Conservation (phyloP, 1,140 invertebrate genomes). For the Thalassaphorura encarpata region DNA sequence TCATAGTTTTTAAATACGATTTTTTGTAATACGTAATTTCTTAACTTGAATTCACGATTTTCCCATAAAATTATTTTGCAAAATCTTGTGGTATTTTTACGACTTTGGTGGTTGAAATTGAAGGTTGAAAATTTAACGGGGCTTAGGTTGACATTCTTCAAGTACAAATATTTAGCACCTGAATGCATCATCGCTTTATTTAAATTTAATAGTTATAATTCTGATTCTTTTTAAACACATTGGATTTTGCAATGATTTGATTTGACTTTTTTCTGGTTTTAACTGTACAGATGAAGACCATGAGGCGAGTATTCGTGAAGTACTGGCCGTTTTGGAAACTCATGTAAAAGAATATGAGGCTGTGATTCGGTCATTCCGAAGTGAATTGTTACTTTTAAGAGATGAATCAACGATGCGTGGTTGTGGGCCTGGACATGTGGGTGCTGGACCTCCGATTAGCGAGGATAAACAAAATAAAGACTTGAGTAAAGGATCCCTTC, state of each 20-base stretch:
- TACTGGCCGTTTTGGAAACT: conserved; percentile 23
- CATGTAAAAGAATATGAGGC: conserved; percentile 27
- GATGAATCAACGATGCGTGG: not conserved
- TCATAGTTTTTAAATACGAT: no score
- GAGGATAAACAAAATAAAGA: not conserved
- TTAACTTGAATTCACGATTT: no score
- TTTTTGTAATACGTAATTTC: no score
- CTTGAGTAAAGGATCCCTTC: not conserved
- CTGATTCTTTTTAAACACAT: not conserved
- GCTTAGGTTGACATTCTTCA: not conserved
- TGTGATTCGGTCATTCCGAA: conserved; percentile 18
- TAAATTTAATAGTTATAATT: not conserved
- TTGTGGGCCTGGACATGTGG: not conserved
- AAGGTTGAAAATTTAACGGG: not conserved
- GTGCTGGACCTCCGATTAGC: not conserved
- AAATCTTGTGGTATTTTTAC: no score
- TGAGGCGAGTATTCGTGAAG: conserved; percentile 21
- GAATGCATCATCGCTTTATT: not conserved
- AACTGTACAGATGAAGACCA: conserved; percentile 25
- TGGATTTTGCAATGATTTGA: not conserved
- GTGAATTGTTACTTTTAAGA: conserved; percentile 7
- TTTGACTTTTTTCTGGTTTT: not conserved
- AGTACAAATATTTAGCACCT: not conserved
- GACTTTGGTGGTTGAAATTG: not conserved
- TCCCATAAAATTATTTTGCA: no score